Evolutionary conservation across 2,797 vertebrate genomes (phyloP), one percentile per base, ranked within the genome.

Genomic region (Muscicapa striata): DNA sequence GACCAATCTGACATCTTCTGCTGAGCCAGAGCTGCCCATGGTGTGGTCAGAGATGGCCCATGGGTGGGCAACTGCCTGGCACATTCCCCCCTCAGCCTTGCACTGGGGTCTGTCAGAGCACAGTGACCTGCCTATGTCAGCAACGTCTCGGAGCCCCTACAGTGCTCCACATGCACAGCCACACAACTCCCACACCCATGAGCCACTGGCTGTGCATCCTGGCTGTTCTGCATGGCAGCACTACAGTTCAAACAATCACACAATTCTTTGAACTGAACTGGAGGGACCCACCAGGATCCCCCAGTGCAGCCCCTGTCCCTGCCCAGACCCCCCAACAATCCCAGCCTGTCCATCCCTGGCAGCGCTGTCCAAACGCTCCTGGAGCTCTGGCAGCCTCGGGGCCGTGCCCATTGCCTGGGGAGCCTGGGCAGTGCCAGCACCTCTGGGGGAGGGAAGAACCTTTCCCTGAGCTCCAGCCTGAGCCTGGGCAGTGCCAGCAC

Each of bases 131-230:
- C 24, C 54, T 4, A 0, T 7, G 26, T 3, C 62, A 46, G 70
- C 14, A 8, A 16, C 13, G 43, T 15, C 67, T 16, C 46, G 0
- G 2, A 49, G 41, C 13, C 52, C 48, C 6, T 0, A 2, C 38
- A 19, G 55, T 1, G n/a, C 77, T 57, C 26, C 14, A 4, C 0
- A 1, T 81, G 36, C 63, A 32, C 1, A 29, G 49, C 3, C 12
- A 45, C 26, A 26, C 0, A 29, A 12, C 15, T 21, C 46, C 58
- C 17, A 8, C 9, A 49, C 5, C 29, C 32, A 13, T 11, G 5
- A 19, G 6, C 22, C 20, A 11, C 41, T 16, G 58, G 34, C 70
- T n/a, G 62, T 49, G 52, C 36, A 24, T 54, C 29, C 45, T 0
- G 0, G 46, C 34, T 67, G 43, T 6, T 63, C 58, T 52, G 45